phyloP scores from a whole-genome alignment of 2,797 vertebrate species.

The Scolopax bukidnonensis region DNA sequence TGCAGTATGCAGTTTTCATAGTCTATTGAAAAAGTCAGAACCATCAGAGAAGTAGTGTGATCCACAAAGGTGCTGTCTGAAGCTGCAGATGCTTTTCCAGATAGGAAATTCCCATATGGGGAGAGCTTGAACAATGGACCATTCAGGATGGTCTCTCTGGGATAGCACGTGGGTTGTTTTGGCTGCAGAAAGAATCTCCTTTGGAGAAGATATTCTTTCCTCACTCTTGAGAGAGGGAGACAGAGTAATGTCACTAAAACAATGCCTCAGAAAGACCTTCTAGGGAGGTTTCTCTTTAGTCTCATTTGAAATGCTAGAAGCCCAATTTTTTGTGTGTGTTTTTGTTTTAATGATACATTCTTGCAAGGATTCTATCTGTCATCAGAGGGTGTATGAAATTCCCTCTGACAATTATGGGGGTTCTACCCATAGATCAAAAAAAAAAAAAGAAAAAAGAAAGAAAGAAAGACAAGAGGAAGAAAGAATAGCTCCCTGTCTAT shows the following conservation, averaged over 20 bases:
- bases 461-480: not conserved
- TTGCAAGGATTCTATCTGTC: constrained; percentile 52
- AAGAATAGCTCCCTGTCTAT: not conserved
- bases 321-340: not conserved
- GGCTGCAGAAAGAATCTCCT: constrained; percentile 40
- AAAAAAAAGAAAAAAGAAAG: not conserved
- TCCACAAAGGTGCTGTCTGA: constrained; percentile 2
- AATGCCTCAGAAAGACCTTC: constrained; percentile 59
- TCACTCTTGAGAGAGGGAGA: not conserved
- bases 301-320: constrained; percentile 54
- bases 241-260: constrained; percentile 53
- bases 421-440: constrained; percentile 27
- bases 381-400: constrained; percentile 26
- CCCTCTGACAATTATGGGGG: constrained; percentile 20
- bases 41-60: not conserved
- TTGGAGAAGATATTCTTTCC: constrained; percentile 56
- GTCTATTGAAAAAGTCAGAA: not conserved
- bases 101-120: constrained; percentile 50
- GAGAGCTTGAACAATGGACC: constrained; percentile 45
- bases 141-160: constrained; percentile 37
- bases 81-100: constrained; percentile 55
- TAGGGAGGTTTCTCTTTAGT: constrained; percentile 51
- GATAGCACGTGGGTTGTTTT: not conserved
- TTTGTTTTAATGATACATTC: constrained; percentile 56
- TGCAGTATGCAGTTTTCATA: not conserved